Evolutionary conservation across 2,113 vertebrate genomes (phyloP).

Genomic region (Eclectus roratus): DNA sequence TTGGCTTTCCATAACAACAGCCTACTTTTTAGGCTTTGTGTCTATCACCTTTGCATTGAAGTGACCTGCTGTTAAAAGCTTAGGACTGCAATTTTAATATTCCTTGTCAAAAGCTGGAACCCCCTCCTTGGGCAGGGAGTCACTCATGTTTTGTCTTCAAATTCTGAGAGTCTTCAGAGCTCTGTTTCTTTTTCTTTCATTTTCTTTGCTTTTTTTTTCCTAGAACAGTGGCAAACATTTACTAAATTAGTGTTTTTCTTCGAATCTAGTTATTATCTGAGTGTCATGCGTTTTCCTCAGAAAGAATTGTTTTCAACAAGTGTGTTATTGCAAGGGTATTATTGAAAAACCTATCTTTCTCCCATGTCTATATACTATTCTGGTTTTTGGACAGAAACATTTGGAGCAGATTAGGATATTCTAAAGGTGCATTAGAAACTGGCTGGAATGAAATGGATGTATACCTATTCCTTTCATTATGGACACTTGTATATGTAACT

Average conservation of each 20-base stretch:
- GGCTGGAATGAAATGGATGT: neutral
- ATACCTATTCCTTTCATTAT: neutral
- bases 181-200: neutral
- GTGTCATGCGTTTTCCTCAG: neutral
- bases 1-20: neutral
- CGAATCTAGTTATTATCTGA: neutral
- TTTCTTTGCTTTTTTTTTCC: neutral
- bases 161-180: neutral
- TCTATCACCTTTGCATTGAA: neutral
- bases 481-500: neutral
- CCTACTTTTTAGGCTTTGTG: neutral
- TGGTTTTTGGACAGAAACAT: neutral
- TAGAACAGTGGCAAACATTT: neutral
- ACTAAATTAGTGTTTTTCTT: neutral
- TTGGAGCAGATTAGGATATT: neutral
- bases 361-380: neutral
- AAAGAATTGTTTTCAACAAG: neutral
- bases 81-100: neutral
- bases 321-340: neutral
- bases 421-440: neutral
- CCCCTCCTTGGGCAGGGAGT: neutral
- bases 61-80: neutral
- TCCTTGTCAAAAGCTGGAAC: neutral
- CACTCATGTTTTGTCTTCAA: fast-evolving
- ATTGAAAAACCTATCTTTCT: neutral